Percentiles rank a stretch among this genome's conserved stretches.
Conservation (phyloP, 1,140 invertebrate genomes). For the Ridgeia piscesae region DNA sequence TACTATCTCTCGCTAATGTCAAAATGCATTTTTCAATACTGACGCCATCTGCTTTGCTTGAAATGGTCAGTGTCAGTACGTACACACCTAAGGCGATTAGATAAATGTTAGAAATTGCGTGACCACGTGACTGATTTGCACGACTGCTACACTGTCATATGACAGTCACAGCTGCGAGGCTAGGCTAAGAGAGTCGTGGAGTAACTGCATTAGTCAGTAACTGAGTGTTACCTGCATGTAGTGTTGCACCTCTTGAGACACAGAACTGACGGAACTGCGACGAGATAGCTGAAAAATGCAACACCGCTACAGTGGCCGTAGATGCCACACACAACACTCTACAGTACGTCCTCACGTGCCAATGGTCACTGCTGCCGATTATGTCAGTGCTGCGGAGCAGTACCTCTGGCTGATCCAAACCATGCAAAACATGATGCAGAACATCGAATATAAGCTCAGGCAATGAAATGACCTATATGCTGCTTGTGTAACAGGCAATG, state of each 20-base stretch:
- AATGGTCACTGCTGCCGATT: neutral
- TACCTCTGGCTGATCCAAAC: neutral
- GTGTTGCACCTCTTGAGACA: constrained; percentile 39
- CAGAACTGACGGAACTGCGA: constrained; percentile 41
- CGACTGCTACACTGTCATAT: neutral
- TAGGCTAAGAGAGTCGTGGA: neutral
- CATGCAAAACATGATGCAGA: too few species aligned
- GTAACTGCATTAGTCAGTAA: neutral
- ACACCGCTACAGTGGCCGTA: neutral
- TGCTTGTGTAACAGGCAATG: too few species aligned
- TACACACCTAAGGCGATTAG: too few species aligned
- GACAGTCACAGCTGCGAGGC: neutral
- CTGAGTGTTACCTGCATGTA: constrained; percentile 36
- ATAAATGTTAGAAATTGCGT: too few species aligned
- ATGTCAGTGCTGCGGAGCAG: neutral
- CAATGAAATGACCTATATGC: too few species aligned
- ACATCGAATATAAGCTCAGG: too few species aligned
- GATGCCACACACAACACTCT: neutral
- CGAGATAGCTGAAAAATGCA: constrained; percentile 38
- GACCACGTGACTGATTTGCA: neutral
- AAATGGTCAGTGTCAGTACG: neutral
- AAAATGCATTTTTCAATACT: neutral
- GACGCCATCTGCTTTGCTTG: neutral
- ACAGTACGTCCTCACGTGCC: neutral
- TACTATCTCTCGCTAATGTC: neutral